Conservation (phyloP, 2,888 invertebrate genomes). For the Synergus gifuensis region DNA sequence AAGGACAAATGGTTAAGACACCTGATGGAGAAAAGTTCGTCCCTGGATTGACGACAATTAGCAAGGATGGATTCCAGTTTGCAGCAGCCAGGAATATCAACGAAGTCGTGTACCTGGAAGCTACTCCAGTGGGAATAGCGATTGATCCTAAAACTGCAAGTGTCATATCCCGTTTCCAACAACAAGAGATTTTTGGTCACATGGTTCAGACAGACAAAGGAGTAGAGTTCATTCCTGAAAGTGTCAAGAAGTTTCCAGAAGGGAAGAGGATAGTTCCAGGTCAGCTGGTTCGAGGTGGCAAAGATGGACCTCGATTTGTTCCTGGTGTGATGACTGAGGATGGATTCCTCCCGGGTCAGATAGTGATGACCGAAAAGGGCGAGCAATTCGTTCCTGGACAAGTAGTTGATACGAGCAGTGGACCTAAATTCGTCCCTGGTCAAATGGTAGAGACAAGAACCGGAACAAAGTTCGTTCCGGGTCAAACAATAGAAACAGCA, state of each 20-base stretch:
- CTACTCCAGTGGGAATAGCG: conserved; percentile 80
- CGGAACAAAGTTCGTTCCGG: conserved; percentile 84
- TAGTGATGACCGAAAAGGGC: conserved; percentile 84
- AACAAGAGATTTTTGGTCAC: conserved; percentile 81
- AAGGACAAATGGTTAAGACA: conserved; percentile 83
- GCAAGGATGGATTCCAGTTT: conserved; percentile 80
- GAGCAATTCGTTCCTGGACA: conserved; percentile 87
- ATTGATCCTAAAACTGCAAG: conserved; percentile 80
- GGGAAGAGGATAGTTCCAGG: conserved; percentile 83
- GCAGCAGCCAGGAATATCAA: conserved; percentile 81
- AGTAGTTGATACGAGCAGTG: conserved; percentile 84
- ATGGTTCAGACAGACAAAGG: conserved; percentile 84
- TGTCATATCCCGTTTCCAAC: conserved; percentile 76
- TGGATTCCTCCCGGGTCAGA: conserved; percentile 85
- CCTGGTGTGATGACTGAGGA: conserved; percentile 85
- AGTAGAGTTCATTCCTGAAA: conserved; percentile 84
- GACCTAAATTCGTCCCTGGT: conserved; percentile 87
- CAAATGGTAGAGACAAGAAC: conserved; percentile 86
- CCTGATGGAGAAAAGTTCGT: conserved; percentile 82
- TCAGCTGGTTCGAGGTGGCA: conserved; percentile 81
- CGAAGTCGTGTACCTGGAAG: conserved; percentile 81
- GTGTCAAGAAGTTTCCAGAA: conserved; percentile 76
- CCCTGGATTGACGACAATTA: conserved; percentile 80
- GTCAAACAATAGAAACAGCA: conserved; percentile 85
- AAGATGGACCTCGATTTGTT: conserved; percentile 83